Conservation (phyloP, 1,140 invertebrate species). For the Magallana gigas region DNA sequence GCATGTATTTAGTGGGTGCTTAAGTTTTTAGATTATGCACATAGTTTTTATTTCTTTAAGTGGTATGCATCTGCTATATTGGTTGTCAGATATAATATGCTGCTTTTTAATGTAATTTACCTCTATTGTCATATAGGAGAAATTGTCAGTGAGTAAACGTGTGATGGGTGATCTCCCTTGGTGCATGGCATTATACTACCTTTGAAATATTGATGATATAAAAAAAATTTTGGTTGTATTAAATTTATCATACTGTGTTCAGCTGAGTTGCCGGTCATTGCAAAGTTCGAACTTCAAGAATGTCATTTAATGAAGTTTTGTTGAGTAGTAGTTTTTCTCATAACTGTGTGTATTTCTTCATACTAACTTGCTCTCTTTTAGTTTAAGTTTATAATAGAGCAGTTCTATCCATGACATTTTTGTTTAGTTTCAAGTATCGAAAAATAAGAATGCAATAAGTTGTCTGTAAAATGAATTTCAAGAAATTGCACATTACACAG, state of each 20-base stretch:
- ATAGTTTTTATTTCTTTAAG: not conserved
- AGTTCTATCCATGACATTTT: not conserved
- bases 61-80: not conserved
- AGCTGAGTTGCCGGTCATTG: not conserved
- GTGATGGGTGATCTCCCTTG: conserved; percentile 21
- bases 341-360: too few relatives aligned
- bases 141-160: conserved; percentile 29
- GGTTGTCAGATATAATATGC: not conserved
- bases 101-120: conserved; percentile 20
- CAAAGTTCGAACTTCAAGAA: not conserved
- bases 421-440: not conserved
- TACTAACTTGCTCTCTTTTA: too few relatives aligned
- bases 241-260: not conserved
- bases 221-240: not conserved
- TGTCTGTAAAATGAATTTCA: conserved; percentile 11
- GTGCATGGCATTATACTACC: conserved; percentile 23
- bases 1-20: too few relatives aligned
- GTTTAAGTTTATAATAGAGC: not conserved
- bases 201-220: conserved; percentile 7
- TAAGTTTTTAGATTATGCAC: too few relatives aligned
- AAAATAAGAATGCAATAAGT: conserved; percentile 1
- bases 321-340: too few relatives aligned
- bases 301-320: not conserved
- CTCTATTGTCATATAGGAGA: conserved; percentile 32
- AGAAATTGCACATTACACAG: not conserved